Base-by-base conservation (phyloP, 2,888 invertebrate genomes). In the Odontocerum albicorne region DNA sequence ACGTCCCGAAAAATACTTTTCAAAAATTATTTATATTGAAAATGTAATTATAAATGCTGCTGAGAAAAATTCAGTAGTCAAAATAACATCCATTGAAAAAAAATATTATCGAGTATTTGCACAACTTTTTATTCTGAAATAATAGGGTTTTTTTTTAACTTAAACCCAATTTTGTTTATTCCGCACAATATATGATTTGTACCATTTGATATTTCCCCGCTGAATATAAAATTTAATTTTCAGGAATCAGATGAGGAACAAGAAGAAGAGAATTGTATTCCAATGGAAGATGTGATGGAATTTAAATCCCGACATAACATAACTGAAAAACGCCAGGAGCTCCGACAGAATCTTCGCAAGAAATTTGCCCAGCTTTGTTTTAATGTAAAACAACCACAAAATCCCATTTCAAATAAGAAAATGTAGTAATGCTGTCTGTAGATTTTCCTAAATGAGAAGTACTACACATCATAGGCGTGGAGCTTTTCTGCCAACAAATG, bases 211-310 rank as follows among this genome's bases (percentile, higher is more conserved):
- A n/a, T n/a, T n/a, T n/a, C n/a, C n/a, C n/a, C n/a, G n/a, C n/a
- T n/a, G n/a, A n/a, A n/a, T n/a, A 6, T 40, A 19, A n/a, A n/a
- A 40, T 40, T 49, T 39, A 55, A 61, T 55, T 68, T 72, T 40
- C 67, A 91, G 90, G 87, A 90, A 63, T 87, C 85, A 62, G 89
- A 85, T 62, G 83, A 87, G 59, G 88, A 88, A 64, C 86, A 88
- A 67, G 87, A 88, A 75, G n/a, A n/a, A n/a, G n/a, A n/a, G n/a
- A n/a, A n/a, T n/a, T 86, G 87, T 79, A 93, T 94, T 79, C 91
- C 93, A 63, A 85, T 87, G 65, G 93, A 93, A 73, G 94, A 93
- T 71, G 88, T 95, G 63, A 80, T 86, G 74, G 89, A 90, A 74
- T 94, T 92, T 72, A 87, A 90, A 76, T 88, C 88, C 63, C 87